Evolutionary conservation across 1,140 invertebrate genomes (phyloP), one percentile per base, ranked within the genome.

Genomic region (Idris sp.): DNA sequence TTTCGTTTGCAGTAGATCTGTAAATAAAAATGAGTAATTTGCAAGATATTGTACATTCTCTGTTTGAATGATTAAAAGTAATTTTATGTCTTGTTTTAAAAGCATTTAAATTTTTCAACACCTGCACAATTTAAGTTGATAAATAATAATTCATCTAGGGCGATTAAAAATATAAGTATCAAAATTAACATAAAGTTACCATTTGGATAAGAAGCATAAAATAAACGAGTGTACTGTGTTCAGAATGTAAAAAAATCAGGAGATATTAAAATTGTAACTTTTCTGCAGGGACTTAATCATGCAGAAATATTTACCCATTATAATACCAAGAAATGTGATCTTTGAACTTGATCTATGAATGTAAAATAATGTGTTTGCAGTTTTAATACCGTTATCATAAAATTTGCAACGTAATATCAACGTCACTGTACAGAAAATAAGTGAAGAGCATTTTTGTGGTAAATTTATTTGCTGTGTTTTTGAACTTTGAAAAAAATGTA

Each of bases 191-290:
- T 51, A 51, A 51, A 51, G 13, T 11, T n/a, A 11, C 10, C 33
- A 18, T 40, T 53, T 25, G 25, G 13, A 53, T 40, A 36, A 40
- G 33, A 48, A 33, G 16, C 19, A 13, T 2, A 40, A 53, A 53
- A 53, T 40, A 53, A 53, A 53, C 18, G 49, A 53, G 49, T 38
- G 16, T 18, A 9, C 25, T 53, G 49, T 51, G 35, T 25, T 31
- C 19, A 13, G 28, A 56, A 56, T 43, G 15, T n/a, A 41, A 43
- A 28, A 56, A 40, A 53, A 53, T 14, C 26, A 25, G 8, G 22
- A 22, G 35, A 38, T 41, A 54, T 54, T 54, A 54, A 54, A 58
- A 33, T 43, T 58, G 28, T 16, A 56, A 35, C 19, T 0, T 36
- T 59, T 46, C 26, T 8, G 4, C 28, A 9, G 13, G 14, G 33